phyloP scores from a whole-genome alignment of 2,113 vertebrate genomes.

The Centropus bengalensis region DNA sequence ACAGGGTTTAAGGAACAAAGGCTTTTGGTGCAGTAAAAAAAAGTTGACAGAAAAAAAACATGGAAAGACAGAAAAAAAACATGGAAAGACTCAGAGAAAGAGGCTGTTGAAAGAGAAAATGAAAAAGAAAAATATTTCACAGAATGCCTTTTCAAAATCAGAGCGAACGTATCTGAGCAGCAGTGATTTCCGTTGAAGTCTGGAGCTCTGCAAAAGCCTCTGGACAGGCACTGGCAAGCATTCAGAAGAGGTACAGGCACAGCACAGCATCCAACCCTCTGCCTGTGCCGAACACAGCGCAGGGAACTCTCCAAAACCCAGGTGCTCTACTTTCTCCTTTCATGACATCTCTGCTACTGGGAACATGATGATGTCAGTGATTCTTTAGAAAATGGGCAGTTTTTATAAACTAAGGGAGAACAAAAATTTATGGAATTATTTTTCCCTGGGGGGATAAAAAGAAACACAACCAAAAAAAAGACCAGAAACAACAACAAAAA shows the following conservation, averaged over 20 bases:
- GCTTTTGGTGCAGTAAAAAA: background rate
- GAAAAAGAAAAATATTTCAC: background rate
- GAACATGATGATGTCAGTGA: background rate
- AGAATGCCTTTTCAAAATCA: background rate
- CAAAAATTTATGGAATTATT: background rate
- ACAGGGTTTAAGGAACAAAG: background rate
- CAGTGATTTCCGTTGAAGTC: background rate
- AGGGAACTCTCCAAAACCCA: background rate
- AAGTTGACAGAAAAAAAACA: background rate
- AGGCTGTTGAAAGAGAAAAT: background rate
- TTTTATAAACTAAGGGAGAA: background rate
- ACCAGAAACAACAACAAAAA: background rate
- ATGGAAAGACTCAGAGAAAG: background rate
- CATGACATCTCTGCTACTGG: background rate
- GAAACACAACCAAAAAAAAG: background rate
- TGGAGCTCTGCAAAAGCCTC: background rate
- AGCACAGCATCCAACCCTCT: accelerated
- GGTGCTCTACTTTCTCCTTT: background rate
- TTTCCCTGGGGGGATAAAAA: background rate
- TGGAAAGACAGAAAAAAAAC: background rate
- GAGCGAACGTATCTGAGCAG: background rate
- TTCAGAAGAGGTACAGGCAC: background rate
- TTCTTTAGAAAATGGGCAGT: background rate
- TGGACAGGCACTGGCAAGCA: background rate
- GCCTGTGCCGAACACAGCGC: too few relatives aligned